Conservation (phyloP, 2,797 vertebrate genomes). For the Cuniculus paca region DNA sequence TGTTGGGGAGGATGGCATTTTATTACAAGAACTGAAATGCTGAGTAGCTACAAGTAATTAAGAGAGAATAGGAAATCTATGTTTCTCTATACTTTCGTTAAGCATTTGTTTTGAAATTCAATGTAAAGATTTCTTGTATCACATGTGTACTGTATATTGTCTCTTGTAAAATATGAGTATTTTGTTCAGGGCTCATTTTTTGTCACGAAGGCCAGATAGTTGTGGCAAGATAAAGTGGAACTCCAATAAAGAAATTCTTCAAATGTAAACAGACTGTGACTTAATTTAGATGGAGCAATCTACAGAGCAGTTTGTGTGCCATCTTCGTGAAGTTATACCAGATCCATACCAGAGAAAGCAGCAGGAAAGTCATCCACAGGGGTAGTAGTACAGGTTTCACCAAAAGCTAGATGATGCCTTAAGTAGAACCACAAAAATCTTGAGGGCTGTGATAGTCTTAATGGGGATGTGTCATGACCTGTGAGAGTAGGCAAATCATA, state of each 20-base stretch:
- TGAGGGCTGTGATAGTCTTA: neutral
- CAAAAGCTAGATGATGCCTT: neutral
- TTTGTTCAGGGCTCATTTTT: constrained; percentile 64
- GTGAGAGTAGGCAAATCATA: neutral
- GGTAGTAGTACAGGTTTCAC: neutral
- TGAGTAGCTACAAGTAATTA: constrained; percentile 51
- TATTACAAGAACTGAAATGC: constrained; percentile 60
- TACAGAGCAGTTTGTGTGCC: neutral
- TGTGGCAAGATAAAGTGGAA: constrained; percentile 60
- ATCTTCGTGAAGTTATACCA: constrained; percentile 5
- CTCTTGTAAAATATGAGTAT: constrained; percentile 72
- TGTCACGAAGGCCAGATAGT: constrained; percentile 66
- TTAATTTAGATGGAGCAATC: constrained; percentile 46
- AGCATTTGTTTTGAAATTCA: constrained; percentile 62
- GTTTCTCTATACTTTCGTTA: constrained; percentile 66
- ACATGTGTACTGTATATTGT: constrained; percentile 67
- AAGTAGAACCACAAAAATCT: neutral
- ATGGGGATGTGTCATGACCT: neutral
- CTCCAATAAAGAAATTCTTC: constrained; percentile 78
- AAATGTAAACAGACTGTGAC: constrained; percentile 60
- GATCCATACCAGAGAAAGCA: neutral
- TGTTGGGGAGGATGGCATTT: constrained; percentile 60
- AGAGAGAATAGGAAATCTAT: constrained; percentile 28
- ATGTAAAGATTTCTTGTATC: constrained; percentile 74
- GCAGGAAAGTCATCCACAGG: neutral